Conservation (phyloP, 1,140 invertebrate species). For the Dreissena rostriformis region DNA sequence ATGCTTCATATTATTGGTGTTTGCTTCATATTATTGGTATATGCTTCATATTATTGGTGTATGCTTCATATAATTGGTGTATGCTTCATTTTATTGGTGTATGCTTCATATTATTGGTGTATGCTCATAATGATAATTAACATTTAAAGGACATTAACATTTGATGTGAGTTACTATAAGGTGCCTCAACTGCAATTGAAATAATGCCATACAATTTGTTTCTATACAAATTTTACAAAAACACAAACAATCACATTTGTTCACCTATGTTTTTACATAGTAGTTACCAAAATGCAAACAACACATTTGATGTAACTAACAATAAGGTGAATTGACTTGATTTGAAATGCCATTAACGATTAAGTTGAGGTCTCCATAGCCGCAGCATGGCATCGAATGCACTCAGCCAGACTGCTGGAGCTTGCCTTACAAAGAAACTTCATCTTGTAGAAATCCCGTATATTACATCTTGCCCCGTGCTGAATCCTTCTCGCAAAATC, state of each 20-base stretch:
- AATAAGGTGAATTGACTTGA: neutral
- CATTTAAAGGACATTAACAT: too few relatives aligned
- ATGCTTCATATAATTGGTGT: too few relatives aligned
- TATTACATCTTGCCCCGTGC: slow-evolving; percentile 52
- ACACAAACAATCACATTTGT: neutral
- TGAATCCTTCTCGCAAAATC: slow-evolving; percentile 65
- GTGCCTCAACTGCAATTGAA: too few relatives aligned
- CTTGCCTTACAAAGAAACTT: slow-evolving; percentile 78
- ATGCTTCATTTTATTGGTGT: too few relatives aligned
- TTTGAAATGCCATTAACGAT: neutral
- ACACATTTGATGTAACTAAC: neutral
- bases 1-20: too few relatives aligned
- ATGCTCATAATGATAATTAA: too few relatives aligned
- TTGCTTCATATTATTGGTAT: too few relatives aligned
- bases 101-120: too few relatives aligned
- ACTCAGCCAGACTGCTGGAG: slow-evolving; percentile 72
- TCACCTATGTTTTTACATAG: neutral
- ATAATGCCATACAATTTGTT: too few relatives aligned
- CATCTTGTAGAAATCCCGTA: slow-evolving; percentile 75
- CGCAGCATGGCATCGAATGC: slow-evolving; percentile 62
- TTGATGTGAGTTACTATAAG: too few relatives aligned
- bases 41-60: too few relatives aligned
- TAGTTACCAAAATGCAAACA: neutral
- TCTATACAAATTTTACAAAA: neutral
- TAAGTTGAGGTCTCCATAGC: neutral